Conservation (phyloP, 2,888 invertebrate species). For the Zaprionus obscuricornis region DNA sequence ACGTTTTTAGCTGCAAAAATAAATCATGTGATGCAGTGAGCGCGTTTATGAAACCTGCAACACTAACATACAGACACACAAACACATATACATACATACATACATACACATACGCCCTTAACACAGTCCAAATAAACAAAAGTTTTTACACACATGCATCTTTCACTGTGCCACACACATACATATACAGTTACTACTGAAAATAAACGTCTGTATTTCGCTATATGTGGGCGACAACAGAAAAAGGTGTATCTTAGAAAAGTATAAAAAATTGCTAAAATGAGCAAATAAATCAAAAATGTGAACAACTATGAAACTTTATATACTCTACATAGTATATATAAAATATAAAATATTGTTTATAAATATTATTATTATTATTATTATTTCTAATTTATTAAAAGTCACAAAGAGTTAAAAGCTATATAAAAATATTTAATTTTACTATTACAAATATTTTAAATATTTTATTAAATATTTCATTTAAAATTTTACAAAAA, state of each 20-base stretch:
- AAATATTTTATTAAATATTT: too few species aligned
- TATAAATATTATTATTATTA: too few species aligned
- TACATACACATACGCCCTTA: too few species aligned
- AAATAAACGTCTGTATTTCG: conserved; percentile 48
- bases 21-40: conserved; percentile 71
- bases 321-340: conserved; percentile 35
- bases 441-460: too few species aligned
- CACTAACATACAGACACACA: conserved; percentile 22
- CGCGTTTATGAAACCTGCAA: conserved; percentile 56
- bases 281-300: conserved; percentile 7
- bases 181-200: not conserved
- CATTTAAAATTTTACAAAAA: too few species aligned
- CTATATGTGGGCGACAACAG: conserved; percentile 23
- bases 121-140: conserved; percentile 58
- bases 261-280: conserved; percentile 17
- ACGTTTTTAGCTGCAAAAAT: conserved; percentile 77
- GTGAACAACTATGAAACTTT: not conserved
- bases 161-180: not conserved
- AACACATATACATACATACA: too few species aligned
- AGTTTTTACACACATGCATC: conserved; percentile 30
- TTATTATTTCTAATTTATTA: too few species aligned
- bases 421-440: too few species aligned
- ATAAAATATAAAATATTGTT: too few species aligned
- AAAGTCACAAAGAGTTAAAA: too few species aligned
- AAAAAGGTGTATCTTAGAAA: conserved; percentile 23